Percentiles rank a stretch among this genome's conserved stretches.
Conservation (phyloP, 2,113 vertebrate species). For the Columba livia region DNA sequence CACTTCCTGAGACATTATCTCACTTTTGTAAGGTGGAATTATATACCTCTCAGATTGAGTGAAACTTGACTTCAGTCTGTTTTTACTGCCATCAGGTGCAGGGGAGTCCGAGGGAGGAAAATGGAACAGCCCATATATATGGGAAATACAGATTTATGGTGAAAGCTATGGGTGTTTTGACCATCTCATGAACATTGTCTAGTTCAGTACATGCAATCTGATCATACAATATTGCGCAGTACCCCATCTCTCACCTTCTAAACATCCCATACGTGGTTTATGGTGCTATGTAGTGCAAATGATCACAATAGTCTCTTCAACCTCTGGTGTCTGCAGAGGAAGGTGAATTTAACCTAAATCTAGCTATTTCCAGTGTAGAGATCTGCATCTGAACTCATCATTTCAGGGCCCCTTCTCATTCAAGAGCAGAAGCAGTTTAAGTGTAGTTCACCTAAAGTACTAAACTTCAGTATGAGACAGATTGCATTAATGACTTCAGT, state of each 20-base stretch:
- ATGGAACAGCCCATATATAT: too few relatives aligned
- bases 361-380: not conserved
- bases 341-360: not conserved
- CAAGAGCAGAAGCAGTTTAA: not conserved
- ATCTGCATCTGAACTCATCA: not conserved
- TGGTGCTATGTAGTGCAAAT: not conserved
- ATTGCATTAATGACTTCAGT: not conserved
- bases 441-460: not conserved
- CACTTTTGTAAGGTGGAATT: not conserved
- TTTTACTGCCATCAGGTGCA: not conserved
- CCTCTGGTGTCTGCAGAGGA: not conserved
- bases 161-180: not conserved
- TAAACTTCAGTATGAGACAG: not conserved
- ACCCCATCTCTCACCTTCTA: not conserved
- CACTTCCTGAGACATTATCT: not conserved
- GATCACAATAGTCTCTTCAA: not conserved
- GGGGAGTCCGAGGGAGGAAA: not conserved
- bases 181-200: not conserved
- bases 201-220: not conserved
- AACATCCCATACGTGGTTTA: not conserved
- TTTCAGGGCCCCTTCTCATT: not conserved
- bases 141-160: not conserved
- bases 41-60: too few relatives aligned
- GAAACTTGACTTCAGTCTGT: not conserved
- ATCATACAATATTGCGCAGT: accelerated